Evolutionary conservation across 2,113 vertebrate species (phyloP), one percentile per base, ranked within the genome.

Genomic region (Tauraco erythrolophus): DNA sequence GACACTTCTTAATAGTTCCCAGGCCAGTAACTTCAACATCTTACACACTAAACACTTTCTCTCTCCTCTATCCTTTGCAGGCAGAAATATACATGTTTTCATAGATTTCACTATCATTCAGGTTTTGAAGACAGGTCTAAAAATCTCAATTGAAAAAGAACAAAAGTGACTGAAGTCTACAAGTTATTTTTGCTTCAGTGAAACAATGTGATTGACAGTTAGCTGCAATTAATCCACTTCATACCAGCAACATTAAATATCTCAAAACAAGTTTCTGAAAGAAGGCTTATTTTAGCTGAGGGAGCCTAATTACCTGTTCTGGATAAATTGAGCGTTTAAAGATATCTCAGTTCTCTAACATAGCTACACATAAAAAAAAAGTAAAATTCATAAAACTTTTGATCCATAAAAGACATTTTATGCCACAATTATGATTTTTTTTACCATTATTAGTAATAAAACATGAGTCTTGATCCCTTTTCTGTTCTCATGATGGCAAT

Each of bases 181-280:
- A 68, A 33, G 77, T 78, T 84, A 87, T 94, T 96, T 97, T 92
- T 92, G 61, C 46, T 81, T 54, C 75, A 77, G 41, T 83, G 66
- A 74, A 83, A 69, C 77, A 89, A 65, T 24, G 21, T 91, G 86
- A 93, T 84, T 88, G 88, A 93, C 75, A 96, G 39, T 48, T 93
- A 81, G 58, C 79, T 95, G 50, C 66, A 86, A 91, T 91, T 92
- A 95, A 85, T 76, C 75, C 75, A 69, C 35, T n/a, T 88, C 78
- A 61, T 88, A 91, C 28, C 75, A 77, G 76, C 39, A 94, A 70
- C 2, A 0, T 77, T 77, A 92, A 89, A 66, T 62, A 33, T 28
- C 72, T 91, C 80, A 78, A 95, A 96, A 96, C 86, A 84, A 87
- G 41, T 62, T 92, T 91, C 68, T 89, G 50, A 95, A 84, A 91